A percentile compares a stretch with the other conserved stretches of the same genome.
These are phyloP conservation scores for Periparus ater DNA, from an alignment of 2,797 vertebrate species.

Conservation along the genomic window DNA sequence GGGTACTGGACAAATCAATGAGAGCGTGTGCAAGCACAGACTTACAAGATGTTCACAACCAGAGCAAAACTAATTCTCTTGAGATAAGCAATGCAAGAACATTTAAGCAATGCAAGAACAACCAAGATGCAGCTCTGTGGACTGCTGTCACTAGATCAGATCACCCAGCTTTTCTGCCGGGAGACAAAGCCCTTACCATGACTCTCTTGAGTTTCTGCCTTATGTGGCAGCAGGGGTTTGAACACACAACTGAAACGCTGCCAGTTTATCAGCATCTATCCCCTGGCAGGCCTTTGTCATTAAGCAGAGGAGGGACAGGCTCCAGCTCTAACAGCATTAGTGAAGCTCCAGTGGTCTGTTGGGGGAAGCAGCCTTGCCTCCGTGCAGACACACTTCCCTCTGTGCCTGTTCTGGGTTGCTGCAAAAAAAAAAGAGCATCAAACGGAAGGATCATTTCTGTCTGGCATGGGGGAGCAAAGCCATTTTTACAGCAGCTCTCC, in stretches of 20 bases:
- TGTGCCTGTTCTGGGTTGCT: not conserved
- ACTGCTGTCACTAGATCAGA: not conserved
- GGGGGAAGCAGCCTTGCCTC: conserved; percentile 30
- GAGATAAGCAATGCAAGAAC: not conserved
- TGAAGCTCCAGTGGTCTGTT: conserved; percentile 1
- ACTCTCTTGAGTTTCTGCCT: conserved; percentile 14
- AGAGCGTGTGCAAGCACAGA: not conserved
- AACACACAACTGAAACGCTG: conserved; percentile 36
- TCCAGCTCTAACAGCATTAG: conserved; percentile 42
- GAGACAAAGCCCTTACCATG: not conserved
- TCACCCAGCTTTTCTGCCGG: not conserved
- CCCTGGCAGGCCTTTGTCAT: conserved; percentile 49
- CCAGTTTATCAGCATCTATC: conserved; percentile 52
- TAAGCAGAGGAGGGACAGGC: conserved; percentile 46
- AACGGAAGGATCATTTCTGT: not conserved
- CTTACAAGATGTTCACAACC: not conserved
- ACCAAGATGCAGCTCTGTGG: not conserved
- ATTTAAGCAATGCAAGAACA: not conserved
- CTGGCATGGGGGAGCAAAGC: not conserved
- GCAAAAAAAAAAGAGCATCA: not conserved
- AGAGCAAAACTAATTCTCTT: not conserved
- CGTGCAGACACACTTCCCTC: conserved; percentile 4
- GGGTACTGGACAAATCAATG: not conserved
- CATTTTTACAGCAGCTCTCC: not conserved
- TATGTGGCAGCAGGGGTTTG: not conserved